Evolutionary conservation across 2,888 invertebrate species (phyloP).

Genomic region (Leucophenga maculata): DNA sequence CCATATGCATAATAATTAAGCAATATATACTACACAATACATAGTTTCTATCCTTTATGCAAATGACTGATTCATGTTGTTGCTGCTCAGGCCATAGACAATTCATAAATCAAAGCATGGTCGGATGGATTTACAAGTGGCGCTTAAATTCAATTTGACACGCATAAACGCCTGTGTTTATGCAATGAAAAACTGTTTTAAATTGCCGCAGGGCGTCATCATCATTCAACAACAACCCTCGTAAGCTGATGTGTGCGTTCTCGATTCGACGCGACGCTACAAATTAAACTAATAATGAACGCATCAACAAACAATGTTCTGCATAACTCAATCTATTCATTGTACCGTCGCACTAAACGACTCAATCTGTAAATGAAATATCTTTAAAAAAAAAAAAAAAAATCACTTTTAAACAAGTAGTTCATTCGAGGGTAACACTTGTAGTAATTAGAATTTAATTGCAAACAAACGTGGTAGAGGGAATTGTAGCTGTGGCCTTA

Average conservation of each 20-base stretch:
- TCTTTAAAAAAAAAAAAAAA: too few relatives aligned
- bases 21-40: too few relatives aligned
- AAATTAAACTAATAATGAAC: slow-evolving; percentile 70
- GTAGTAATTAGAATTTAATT: slow-evolving; percentile 42
- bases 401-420: too few relatives aligned
- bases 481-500: too few relatives aligned
- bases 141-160: slow-evolving; percentile 62
- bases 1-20: too few relatives aligned
- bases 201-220: slow-evolving; percentile 28
- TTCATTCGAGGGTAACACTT: too few relatives aligned
- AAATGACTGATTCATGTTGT: background rate
- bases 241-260: slow-evolving; percentile 40
- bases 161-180: slow-evolving; percentile 53
- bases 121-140: slow-evolving; percentile 68
- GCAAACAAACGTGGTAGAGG: too few relatives aligned
- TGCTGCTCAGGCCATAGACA: slow-evolving; percentile 20
- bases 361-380: background rate
- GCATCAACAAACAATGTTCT: slow-evolving; percentile 68
- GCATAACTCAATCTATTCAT: slow-evolving; percentile 42
- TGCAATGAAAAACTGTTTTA: slow-evolving; percentile 47
- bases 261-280: slow-evolving; percentile 41
- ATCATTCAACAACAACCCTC: slow-evolving; percentile 41
- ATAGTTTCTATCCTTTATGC: too few relatives aligned
- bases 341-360: slow-evolving; percentile 37
- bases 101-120: slow-evolving; percentile 54